A percentile compares a stretch with the other conserved stretches of the same genome.
Conservation (phyloP, 2,113 vertebrate genomes). For the Barnardius zonarius region DNA sequence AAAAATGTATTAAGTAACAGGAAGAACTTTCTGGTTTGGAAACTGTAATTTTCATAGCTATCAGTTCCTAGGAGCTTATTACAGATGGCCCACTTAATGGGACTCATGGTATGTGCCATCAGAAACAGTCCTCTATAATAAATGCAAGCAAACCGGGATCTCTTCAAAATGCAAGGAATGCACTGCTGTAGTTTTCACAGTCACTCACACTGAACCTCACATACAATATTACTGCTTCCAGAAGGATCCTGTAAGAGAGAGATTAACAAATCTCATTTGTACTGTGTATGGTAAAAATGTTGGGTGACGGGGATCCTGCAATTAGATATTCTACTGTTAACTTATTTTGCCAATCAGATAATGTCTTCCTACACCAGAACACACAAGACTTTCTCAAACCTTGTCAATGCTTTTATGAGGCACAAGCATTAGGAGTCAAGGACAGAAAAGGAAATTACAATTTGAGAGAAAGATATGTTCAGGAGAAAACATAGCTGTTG, state of each 20-base stretch:
- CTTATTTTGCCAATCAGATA: background rate
- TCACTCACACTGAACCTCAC: background rate
- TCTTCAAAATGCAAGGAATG: background rate
- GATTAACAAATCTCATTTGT: background rate
- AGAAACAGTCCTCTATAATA: background rate
- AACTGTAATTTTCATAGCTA: slow-evolving; percentile 11
- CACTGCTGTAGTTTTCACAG: background rate
- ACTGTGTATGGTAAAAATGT: background rate
- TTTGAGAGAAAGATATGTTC: background rate
- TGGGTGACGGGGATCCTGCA: background rate
- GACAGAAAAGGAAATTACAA: background rate
- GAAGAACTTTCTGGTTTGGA: slow-evolving; percentile 27
- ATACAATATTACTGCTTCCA: background rate
- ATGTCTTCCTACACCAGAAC: background rate
- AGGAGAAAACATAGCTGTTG: background rate
- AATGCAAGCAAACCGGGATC: background rate
- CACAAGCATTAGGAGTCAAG: background rate
- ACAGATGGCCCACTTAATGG: background rate
- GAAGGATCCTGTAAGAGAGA: background rate
- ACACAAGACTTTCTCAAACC: background rate
- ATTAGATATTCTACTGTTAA: background rate
- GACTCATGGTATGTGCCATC: background rate
- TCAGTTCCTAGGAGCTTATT: background rate
- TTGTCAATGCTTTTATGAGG: background rate
- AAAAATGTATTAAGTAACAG: slow-evolving; percentile 15